phyloP scores from a whole-genome alignment of 2,113 vertebrate genomes.

The Oryzias celebensis region DNA sequence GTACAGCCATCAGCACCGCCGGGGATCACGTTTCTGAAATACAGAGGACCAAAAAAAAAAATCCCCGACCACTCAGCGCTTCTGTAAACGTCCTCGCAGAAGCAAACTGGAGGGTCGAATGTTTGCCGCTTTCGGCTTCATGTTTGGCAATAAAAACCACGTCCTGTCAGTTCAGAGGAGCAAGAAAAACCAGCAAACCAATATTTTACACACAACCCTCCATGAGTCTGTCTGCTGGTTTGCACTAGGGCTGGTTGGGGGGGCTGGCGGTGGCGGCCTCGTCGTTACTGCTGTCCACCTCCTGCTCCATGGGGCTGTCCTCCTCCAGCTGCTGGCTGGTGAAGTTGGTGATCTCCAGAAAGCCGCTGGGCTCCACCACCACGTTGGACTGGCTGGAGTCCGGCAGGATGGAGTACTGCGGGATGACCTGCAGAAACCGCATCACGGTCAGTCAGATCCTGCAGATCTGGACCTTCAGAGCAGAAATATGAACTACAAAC shows the following conservation, averaged over 20 bases:
- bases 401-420: slow-evolving; percentile 94
- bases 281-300: slow-evolving; percentile 93
- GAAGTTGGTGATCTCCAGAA: slow-evolving; percentile 96
- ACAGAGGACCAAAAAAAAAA: background rate
- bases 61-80: background rate
- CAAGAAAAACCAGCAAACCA: slow-evolving; percentile 21
- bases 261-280: slow-evolving; percentile 86
- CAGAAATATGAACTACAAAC: too few species aligned
- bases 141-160: slow-evolving; percentile 35
- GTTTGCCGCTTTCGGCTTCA: slow-evolving; percentile 32
- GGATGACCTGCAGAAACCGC: slow-evolving; percentile 83
- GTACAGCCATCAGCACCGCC: slow-evolving; percentile 1
- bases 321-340: slow-evolving; percentile 97
- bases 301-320: slow-evolving; percentile 89
- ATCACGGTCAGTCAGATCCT: too few species aligned
- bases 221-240: background rate
- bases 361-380: slow-evolving; percentile 97
- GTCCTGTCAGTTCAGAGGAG: slow-evolving; percentile 7
- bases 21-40: slow-evolving; percentile 9
- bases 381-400: slow-evolving; percentile 96
- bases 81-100: slow-evolving; percentile 2
- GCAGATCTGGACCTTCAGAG: too few species aligned
- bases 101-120: slow-evolving; percentile 7
- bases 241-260: slow-evolving; percentile 78
- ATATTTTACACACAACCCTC: slow-evolving; percentile 41